Percentiles rank a stretch among this genome's conserved stretches.
Conservation (phyloP, 2,113 vertebrate species). For the Microtus ochrogaster region DNA sequence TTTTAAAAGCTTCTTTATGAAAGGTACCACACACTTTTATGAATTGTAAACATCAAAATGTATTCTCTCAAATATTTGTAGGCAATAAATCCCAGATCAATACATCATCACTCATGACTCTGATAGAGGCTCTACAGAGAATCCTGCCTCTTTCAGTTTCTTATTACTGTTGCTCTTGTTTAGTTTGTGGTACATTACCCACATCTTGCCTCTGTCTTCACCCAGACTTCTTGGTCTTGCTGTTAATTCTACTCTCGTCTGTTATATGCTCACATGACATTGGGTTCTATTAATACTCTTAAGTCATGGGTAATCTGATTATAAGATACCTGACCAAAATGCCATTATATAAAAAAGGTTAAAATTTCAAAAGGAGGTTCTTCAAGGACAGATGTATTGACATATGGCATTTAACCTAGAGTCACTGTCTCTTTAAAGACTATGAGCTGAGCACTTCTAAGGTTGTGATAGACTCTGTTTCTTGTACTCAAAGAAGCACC, state of each 20-base stretch:
- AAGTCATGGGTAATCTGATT: not conserved
- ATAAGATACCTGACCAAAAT: not conserved
- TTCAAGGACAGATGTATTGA: not conserved
- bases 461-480: not conserved
- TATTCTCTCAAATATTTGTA: not conserved
- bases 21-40: not conserved
- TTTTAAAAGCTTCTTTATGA: not conserved
- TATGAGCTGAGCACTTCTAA: not conserved
- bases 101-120: accelerated
- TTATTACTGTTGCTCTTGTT: not conserved
- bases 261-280: not conserved
- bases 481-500: accelerated
- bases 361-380: not conserved
- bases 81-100: not conserved
- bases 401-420: not conserved
- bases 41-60: not conserved
- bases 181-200: not conserved
- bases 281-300: not conserved
- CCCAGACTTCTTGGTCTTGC: not conserved
- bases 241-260: not conserved
- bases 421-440: not conserved
- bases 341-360: not conserved
- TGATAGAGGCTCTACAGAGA: too few relatives aligned
- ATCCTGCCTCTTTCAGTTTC: not conserved
- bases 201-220: too few relatives aligned